Base-by-base conservation (phyloP, 2,113 vertebrate genomes). In the Benthochromis sp. region DNA sequence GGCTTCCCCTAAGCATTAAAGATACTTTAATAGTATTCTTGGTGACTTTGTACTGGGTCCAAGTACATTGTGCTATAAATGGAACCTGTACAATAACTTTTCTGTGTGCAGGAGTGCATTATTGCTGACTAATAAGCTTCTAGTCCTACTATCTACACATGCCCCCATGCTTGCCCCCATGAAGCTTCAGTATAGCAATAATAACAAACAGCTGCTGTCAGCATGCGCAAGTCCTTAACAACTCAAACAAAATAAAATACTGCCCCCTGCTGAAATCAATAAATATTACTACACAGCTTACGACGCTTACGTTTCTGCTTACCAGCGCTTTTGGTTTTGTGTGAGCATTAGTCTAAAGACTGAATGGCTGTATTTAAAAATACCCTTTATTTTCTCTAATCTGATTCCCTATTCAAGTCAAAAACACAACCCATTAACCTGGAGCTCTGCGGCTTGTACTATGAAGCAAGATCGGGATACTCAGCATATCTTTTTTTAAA, bases 221-320 rank as follows among this genome's bases (percentile, higher is more conserved):
- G 89, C 63, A 90, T 63, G 45, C 43, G 17, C 27, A 45, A 19
- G 8, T 81, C 27, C 66, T 53, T 10, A 10, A 8, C 6, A 50
- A 78, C 19, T 82, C 34, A 86, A 81, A 84, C 8, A n/a, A 85
- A 63, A 84, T 87, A 27, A 79, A 90, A 89, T 19, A 92, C 91
- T 95, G 95, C 89, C 95, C 95, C 92, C 96, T 94, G 81, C 78
- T 95, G 96, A 78, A 16, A 14, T 6, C 6, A 8, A 47, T 21
- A 17, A 63, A 7, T 59, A 81, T 27, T 57, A 86, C 59, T 4
- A 12, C 21, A 14, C 13, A 9, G 13, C 31, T 66, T 8, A 3
- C 5, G 3, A 4, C 7, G 5, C 38, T 43, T 50, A 21, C 3
- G 16, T 61, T 34, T 43, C 36, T 50, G 9, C 10, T 8, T 21